Percentiles rank a stretch among this genome's conserved stretches.
Evolutionary conservation across 2,113 vertebrate species (phyloP).

Genomic region (Hirundichthys speculiger): DNA sequence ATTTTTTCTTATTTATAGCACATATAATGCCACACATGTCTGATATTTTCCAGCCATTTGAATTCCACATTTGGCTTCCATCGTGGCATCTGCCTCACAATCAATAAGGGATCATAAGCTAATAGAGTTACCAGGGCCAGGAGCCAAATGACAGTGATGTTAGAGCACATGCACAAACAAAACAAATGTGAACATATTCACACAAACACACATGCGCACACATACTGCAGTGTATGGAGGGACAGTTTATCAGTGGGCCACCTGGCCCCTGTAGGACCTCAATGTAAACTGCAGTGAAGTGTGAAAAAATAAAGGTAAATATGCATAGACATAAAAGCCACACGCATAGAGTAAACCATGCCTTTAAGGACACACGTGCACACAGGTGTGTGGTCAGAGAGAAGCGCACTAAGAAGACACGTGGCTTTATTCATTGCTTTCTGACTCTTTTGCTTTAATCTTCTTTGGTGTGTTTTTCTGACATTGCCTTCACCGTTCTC

Average conservation of each 20-base stretch:
- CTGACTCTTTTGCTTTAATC: conserved; percentile 18
- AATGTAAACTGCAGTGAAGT: conserved; percentile 39
- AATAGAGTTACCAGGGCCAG: not conserved
- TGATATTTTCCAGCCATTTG: too few species aligned
- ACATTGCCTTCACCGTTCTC: conserved; percentile 10
- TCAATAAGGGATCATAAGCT: too few species aligned
- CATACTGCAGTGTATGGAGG: conserved; percentile 1
- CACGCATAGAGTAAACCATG: conserved; percentile 1
- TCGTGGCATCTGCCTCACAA: too few species aligned
- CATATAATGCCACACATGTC: too few species aligned
- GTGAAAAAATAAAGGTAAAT: conserved; percentile 48
- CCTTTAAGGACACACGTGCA: conserved; percentile 7
- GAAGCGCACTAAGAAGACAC: conserved; percentile 12
- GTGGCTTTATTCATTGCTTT: conserved; percentile 30
- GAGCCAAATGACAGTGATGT: not conserved
- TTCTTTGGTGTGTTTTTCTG: conserved; percentile 15
- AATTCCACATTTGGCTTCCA: too few species aligned
- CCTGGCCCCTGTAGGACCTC: conserved; percentile 29
- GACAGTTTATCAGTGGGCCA: conserved; percentile 40
- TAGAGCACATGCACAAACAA: not conserved
- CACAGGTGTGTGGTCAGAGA: conserved; percentile 11
- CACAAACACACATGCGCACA: not conserved
- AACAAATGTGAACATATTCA: not conserved
- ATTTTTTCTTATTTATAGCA: too few species aligned
- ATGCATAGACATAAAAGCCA: conserved; percentile 26